Evolutionary conservation across 2,797 vertebrate genomes (phyloP).

Genomic region (Miichthys miiuy): DNA sequence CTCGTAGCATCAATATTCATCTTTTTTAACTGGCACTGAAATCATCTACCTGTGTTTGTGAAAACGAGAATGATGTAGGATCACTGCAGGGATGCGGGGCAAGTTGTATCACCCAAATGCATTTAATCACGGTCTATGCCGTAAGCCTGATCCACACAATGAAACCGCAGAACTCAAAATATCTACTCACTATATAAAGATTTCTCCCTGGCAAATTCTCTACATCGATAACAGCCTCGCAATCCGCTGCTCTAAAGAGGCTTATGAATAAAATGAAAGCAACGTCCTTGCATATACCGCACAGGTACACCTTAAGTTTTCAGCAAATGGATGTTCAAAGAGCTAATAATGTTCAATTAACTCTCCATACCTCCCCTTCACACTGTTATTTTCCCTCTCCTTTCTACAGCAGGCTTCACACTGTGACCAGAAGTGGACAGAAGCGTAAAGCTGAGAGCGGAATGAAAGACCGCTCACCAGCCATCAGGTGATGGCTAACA

Average conservation of each 20-base stretch:
- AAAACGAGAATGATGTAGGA: constrained; percentile 57
- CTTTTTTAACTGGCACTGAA: background rate
- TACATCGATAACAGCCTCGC: constrained; percentile 37
- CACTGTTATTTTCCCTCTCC: constrained; percentile 8
- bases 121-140: constrained; percentile 44
- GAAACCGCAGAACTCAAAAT: constrained; percentile 41
- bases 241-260: constrained; percentile 24
- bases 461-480: constrained; percentile 61
- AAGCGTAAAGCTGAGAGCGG: constrained; percentile 55
- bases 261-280: constrained; percentile 35
- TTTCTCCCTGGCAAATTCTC: constrained; percentile 37
- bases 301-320: constrained; percentile 24
- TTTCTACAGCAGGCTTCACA: constrained; percentile 46
- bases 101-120: constrained; percentile 19
- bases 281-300: background rate
- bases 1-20: background rate
- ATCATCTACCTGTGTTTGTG: constrained; percentile 34
- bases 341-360: constrained; percentile 54
- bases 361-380: constrained; percentile 18
- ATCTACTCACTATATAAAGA: constrained; percentile 31
- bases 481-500: constrained; percentile 73
- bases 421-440: constrained; percentile 55
- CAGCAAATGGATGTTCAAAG: constrained; percentile 60
- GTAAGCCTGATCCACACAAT: constrained; percentile 35
- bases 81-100: constrained; percentile 44